Conservation (phyloP, 1,140 invertebrate species). For the Mesaphorura yosii region DNA sequence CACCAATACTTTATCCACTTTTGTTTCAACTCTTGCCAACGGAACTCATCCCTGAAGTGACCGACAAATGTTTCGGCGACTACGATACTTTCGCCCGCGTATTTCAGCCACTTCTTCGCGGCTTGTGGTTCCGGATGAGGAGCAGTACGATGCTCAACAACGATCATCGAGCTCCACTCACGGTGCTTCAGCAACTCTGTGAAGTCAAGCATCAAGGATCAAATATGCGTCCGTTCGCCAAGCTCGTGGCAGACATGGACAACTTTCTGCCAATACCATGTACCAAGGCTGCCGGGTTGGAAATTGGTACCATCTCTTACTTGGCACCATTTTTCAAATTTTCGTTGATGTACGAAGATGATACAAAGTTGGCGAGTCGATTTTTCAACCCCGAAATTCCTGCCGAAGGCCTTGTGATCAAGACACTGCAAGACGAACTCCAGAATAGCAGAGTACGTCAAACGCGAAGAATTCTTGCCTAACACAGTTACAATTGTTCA, state of each 20-base stretch:
- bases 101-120: slow-evolving; percentile 58
- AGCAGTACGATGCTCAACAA: slow-evolving; percentile 57
- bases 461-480: slow-evolving; percentile 3
- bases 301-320: slow-evolving; percentile 67
- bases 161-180: slow-evolving; percentile 54
- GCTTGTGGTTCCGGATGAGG: slow-evolving; percentile 54
- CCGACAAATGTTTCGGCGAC: slow-evolving; percentile 45
- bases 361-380: slow-evolving; percentile 60
- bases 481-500: slow-evolving; percentile 1
- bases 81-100: slow-evolving; percentile 48
- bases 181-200: slow-evolving; percentile 53
- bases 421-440: slow-evolving; percentile 55
- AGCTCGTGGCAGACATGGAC: slow-evolving; percentile 54
- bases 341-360: slow-evolving; percentile 86
- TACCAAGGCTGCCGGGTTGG: slow-evolving; percentile 60
- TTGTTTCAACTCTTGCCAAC: slow-evolving; percentile 51
- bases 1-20: slow-evolving; percentile 50
- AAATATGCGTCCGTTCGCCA: slow-evolving; percentile 60
- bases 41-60: slow-evolving; percentile 54
- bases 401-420: slow-evolving; percentile 46
- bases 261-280: slow-evolving; percentile 64
- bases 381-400: slow-evolving; percentile 44
- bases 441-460: slow-evolving; percentile 50
- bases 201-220: slow-evolving; percentile 47
- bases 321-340: slow-evolving; percentile 80